These are phyloP conservation scores for Opisthocomus hoazin DNA, from an alignment of 2,113 vertebrate genomes.

Conservation along the genomic window DNA sequence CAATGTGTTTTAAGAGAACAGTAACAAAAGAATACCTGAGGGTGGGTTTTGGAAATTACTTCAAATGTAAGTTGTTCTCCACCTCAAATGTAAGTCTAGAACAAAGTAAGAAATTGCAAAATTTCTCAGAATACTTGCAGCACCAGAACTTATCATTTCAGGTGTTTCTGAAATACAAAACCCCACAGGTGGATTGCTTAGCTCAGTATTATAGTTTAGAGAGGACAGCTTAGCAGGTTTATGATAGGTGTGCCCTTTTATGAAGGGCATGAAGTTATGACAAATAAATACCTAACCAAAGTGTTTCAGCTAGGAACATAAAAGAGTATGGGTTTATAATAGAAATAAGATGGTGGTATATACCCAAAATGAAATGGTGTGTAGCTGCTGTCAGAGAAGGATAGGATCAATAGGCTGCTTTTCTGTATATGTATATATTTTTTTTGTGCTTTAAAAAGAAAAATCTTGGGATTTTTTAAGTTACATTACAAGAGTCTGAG, in stretches of 20 bases:
- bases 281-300: not conserved
- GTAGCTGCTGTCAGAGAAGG: not conserved
- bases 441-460: not conserved
- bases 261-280: not conserved
- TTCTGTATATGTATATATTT: accelerated
- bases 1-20: not conserved
- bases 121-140: not conserved
- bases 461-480: not conserved
- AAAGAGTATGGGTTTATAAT: not conserved
- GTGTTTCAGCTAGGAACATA: not conserved
- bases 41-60: not conserved
- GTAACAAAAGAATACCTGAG: not conserved
- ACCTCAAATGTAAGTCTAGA: not conserved
- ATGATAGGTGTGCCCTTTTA: not conserved
- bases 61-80: not conserved
- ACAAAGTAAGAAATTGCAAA: not conserved
- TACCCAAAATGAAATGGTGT: not conserved
- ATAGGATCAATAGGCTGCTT: not conserved
- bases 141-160: not conserved
- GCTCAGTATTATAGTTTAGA: not conserved
- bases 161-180: not conserved
- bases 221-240: not conserved
- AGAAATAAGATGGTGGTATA: not conserved
- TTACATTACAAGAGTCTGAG: not conserved
- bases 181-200: not conserved